Base-by-base conservation (phyloP, 2,113 vertebrate species). In the Anhinga rufa region DNA sequence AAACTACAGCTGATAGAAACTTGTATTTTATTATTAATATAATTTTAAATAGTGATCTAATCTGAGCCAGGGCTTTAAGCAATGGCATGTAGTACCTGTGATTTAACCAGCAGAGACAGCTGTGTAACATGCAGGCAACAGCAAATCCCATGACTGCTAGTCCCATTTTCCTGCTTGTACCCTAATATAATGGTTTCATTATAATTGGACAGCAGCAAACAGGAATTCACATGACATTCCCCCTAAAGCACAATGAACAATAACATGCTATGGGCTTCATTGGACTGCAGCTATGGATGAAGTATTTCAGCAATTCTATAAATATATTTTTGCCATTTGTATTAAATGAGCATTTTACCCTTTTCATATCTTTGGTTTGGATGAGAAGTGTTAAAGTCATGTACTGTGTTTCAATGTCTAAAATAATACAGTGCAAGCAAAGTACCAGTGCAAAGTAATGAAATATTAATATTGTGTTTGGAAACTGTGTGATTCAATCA, bases 381-480 rank as follows among this genome's bases (percentile, higher is more conserved):
- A 93, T 68, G 70, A 72, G 76, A 75, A 88, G n/a, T 64, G 21
- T 77, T 72, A 13, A 69, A 89, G 57, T 93, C 40, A 66, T 82
- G 61, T 88, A 68, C 54, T 57, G 34, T 60, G 52, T 82, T 93
- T 82, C 87, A 49, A 28, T 65, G 57, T 83, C 72, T 95, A 76
- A 92, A 93, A 77, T 69, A 75, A 91, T 36, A 65, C 83, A 92
- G 52, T 57, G 26, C 32, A 87, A 93, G 34, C 29, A 79, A 76
- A 85, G 15, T 20, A 83, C 13, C 14, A 36, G 51, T 55, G 48
- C 62, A 95, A 93, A 94, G 91, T 86, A 94, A 93, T 92, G 61
- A 97, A 95, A 97, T 93, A 76, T 68, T 80, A 93, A 90, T 91
- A 85, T 38, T 40, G 21, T 94, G 31, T 88, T 94, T 94, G 64